phyloP scores from a whole-genome alignment of 1,140 invertebrate species.

The Drosophila kanapiae region DNA sequence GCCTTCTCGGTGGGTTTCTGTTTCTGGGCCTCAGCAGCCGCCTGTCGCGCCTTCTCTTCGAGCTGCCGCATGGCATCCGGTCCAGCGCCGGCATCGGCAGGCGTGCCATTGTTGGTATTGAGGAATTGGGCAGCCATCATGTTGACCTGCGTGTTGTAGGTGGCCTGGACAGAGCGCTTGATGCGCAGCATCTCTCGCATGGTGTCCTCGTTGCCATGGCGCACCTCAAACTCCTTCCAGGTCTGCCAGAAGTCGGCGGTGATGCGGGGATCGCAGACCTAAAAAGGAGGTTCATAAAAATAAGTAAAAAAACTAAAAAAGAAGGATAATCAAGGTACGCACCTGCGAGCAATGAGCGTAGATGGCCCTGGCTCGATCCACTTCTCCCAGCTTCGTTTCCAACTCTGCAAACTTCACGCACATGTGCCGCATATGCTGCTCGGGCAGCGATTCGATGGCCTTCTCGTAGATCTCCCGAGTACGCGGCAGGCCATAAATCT shows the following conservation, averaged over 20 bases:
- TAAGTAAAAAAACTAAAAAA: neutral
- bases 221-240: conserved; percentile 99
- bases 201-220: conserved; percentile 99
- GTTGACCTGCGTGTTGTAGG: conserved; percentile 98
- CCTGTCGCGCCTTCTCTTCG: conserved; percentile 90
- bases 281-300: neutral
- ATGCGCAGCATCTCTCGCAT: conserved; percentile 99
- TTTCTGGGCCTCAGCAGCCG: conserved; percentile 66
- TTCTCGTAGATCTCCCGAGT: conserved; percentile 99
- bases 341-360: conserved; percentile 98
- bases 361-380: conserved; percentile 98
- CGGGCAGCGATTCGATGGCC: conserved; percentile 97
- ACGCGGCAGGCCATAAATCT: conserved; percentile 98
- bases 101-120: conserved; percentile 89
- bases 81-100: conserved; percentile 89
- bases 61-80: conserved; percentile 96
- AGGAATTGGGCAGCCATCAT: conserved; percentile 99
- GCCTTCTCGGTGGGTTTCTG: conserved; percentile 61
- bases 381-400: conserved; percentile 99
- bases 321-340: neutral
- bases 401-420: conserved; percentile 98
- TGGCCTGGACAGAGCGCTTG: conserved; percentile 98
- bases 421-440: conserved; percentile 97
- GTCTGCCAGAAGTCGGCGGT: conserved; percentile 98
- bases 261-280: conserved; percentile 98